Conservation (phyloP, 37 sponge, comb jelly and placozoan genomes). For the Chondrilla cf. caribensis region DNA sequence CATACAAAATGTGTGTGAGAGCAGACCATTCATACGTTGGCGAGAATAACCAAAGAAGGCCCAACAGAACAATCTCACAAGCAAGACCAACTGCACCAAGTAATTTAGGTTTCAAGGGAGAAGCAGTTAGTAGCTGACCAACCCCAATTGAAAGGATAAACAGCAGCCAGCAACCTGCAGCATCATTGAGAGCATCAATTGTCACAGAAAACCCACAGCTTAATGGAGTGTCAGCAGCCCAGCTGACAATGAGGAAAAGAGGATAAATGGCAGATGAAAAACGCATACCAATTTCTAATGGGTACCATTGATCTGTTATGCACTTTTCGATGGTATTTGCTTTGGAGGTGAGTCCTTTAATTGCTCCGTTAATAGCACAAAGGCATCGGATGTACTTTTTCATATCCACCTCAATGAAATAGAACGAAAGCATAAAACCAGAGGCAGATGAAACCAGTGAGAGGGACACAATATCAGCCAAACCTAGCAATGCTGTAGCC, state of each 20-base stretch:
- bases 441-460: neutral
- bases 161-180: neutral
- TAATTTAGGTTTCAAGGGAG: neutral
- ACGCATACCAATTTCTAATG: slow-evolving; percentile 5
- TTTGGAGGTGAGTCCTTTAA: neutral
- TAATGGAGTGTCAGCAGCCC: slow-evolving; percentile 2
- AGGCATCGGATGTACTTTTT: neutral
- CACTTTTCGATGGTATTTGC: neutral
- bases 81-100: neutral
- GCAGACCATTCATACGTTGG: neutral
- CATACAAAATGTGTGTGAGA: slow-evolving; percentile 12
- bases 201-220: slow-evolving; percentile 18
- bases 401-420: slow-evolving; percentile 11
- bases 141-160: neutral
- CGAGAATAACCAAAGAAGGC: neutral
- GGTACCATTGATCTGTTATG: slow-evolving; percentile 11
- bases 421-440: slow-evolving; percentile 10
- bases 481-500: neutral
- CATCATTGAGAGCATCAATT: neutral
- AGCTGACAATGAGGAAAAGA: neutral
- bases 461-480: neutral
- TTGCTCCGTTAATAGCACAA: neutral
- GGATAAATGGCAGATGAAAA: neutral
- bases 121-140: neutral
- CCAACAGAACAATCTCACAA: neutral